Percentiles rank a stretch among this genome's conserved stretches.
phyloP scores from a whole-genome alignment of 1,140 invertebrate species.

The Berghia stephanieae region DNA sequence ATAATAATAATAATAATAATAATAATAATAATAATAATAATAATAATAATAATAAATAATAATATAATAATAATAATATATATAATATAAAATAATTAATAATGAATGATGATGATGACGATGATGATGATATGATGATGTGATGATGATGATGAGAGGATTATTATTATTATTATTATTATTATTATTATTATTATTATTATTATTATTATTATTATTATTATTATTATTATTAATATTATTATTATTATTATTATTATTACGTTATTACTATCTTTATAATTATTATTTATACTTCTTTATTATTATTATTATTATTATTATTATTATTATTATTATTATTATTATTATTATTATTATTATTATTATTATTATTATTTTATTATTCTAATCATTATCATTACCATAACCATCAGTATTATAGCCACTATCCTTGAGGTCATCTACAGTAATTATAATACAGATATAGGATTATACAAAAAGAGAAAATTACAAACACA shows the following conservation, averaged over 20 bases:
- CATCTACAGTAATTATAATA: too few species aligned
- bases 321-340: not conserved
- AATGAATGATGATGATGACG: slow-evolving; percentile 8
- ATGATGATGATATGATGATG: not conserved
- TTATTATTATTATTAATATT: slow-evolving; percentile 9
- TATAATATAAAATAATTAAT: slow-evolving; percentile 20
- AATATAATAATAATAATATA: slow-evolving; percentile 13
- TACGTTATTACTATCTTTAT: not conserved
- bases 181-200: not conserved
- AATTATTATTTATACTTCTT: not conserved
- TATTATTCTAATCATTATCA: slow-evolving; percentile 11
- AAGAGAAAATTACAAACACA: too few species aligned
- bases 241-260: not conserved
- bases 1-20: slow-evolving; percentile 12
- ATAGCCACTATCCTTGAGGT: too few species aligned
- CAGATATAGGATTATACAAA: too few species aligned
- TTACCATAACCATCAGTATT: slow-evolving; percentile 4
- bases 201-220: not conserved
- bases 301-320: slow-evolving; percentile 12
- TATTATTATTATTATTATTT: not conserved
- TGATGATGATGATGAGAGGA: slow-evolving; percentile 13
- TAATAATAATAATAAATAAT: slow-evolving; percentile 21
- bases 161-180: slow-evolving; percentile 10
- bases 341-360: not conserved
- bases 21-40: slow-evolving; percentile 15